A percentile compares a stretch with the other conserved stretches of the same genome.
Evolutionary conservation across 2,113 vertebrate genomes (phyloP).

Genomic region (Gobius niger): DNA sequence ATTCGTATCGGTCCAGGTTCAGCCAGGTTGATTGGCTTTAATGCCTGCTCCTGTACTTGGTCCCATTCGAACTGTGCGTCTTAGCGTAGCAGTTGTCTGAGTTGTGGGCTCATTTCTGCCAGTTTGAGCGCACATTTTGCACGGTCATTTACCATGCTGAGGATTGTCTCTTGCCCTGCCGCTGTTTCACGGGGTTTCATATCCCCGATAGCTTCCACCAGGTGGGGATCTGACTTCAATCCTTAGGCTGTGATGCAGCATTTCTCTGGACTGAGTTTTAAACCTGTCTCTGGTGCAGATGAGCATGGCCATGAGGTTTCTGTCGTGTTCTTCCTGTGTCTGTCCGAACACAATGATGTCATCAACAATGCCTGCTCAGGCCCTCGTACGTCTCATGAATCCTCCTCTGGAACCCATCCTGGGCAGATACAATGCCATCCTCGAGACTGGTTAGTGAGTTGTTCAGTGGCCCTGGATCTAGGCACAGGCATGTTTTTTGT

Average conservation of each 20-base stretch:
- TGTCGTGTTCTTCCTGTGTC: not conserved
- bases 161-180: not conserved
- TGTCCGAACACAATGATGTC: not conserved
- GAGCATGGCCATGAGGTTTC: not conserved
- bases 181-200: not conserved
- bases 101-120: too few species aligned
- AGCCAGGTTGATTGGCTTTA: too few species aligned
- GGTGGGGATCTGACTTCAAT: not conserved
- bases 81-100: not conserved
- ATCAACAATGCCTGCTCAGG: not conserved
- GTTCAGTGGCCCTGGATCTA: not conserved
- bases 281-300: not conserved
- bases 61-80: not conserved
- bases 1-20: not conserved
- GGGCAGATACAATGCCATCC: not conserved
- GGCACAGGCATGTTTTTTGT: not conserved
- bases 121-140: too few species aligned
- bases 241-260: not conserved
- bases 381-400: not conserved
- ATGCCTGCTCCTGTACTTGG: too few species aligned
- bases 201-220: not conserved
- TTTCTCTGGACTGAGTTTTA: not conserved
- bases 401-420: not conserved
- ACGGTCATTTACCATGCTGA: not conserved
- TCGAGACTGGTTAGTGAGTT: not conserved